Evolutionary conservation across 2,797 vertebrate species (phyloP), one percentile per base, ranked within the genome.

Genomic region (Falco berigora): DNA sequence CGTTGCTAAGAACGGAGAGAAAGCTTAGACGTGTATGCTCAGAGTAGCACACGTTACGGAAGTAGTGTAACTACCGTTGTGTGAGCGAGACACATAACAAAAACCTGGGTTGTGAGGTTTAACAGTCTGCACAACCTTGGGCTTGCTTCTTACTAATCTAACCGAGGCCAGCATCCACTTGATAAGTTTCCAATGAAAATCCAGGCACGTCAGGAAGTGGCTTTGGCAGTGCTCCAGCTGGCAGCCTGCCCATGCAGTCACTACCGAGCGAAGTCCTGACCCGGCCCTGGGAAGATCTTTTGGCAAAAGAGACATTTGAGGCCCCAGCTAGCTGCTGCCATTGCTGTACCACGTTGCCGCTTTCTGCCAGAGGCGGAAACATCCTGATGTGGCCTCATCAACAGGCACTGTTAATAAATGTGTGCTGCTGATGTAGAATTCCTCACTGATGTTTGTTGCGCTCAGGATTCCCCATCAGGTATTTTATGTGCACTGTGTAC

Each of bases 151-250:
- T 46, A 32, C 59, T 81, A 52, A 84, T 64, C 42, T 76, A 53
- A n/a, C 28, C 4, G 2, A 40, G 42, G 30, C 34, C 52, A 40
- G 32, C 82, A 90, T 38, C 53, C 58, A 24, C 86, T 75, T 59
- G 77, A 81, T 40, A 28, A 8, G 22, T 30, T 92, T 90, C 92
- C 81, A 92, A 25, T 84, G 77, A 78, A 80, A 85, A 79, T 44
- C 47, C 83, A 62, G 83, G 74, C 83, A 61, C 0, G 14, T 71
- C 90, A 91, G 94, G 92, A 96, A 95, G 93, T 86, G 91, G 91
- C 82, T 92, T 95, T 95, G 93, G 94, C 90, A 83, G 82, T 3
- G 1, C 61, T 74, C 53, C 88, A 92, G 76, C 34, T 88, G 90
- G 76, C 28, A 0, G 4, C 3, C 44, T 83, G 73, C 88, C 79